phyloP scores from a whole-genome alignment of 2,113 vertebrate species.

The Caloenas nicobarica region DNA sequence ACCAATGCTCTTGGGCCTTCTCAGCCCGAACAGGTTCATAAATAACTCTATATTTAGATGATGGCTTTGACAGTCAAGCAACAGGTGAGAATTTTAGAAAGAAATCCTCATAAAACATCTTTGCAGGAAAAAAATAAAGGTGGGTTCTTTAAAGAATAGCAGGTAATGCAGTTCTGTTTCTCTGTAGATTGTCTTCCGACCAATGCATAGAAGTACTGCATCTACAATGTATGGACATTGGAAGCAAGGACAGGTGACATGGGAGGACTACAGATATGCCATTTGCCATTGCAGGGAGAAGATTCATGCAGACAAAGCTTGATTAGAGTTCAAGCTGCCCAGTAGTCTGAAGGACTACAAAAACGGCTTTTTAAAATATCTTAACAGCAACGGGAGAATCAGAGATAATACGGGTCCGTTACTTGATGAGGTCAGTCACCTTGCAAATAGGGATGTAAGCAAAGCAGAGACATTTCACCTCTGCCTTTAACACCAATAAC shows the following conservation, averaged over 20 bases:
- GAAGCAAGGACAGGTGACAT: background rate
- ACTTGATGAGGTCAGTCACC: background rate
- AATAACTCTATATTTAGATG: background rate
- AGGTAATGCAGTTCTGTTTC: background rate
- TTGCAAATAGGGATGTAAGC: background rate
- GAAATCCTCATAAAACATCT: background rate
- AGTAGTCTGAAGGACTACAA: background rate
- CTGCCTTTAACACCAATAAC: background rate
- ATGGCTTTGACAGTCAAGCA: background rate
- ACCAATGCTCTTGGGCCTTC: background rate
- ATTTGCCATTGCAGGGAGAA: background rate
- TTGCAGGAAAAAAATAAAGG: background rate
- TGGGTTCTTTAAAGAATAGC: background rate
- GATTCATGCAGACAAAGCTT: background rate
- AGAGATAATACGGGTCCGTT: background rate
- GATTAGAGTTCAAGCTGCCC: background rate
- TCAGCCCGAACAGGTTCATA: background rate
- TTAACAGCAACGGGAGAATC: background rate
- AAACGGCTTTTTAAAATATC: background rate
- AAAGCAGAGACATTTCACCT: background rate
- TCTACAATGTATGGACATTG: background rate
- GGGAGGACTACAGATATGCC: background rate
- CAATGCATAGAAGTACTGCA: background rate
- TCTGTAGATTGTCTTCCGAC: background rate
- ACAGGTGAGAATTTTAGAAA: background rate